A percentile compares a stretch with the other conserved stretches of the same genome.
Conservation (phyloP, 2,797 vertebrate species). For the Sebastes matsubarae region DNA sequence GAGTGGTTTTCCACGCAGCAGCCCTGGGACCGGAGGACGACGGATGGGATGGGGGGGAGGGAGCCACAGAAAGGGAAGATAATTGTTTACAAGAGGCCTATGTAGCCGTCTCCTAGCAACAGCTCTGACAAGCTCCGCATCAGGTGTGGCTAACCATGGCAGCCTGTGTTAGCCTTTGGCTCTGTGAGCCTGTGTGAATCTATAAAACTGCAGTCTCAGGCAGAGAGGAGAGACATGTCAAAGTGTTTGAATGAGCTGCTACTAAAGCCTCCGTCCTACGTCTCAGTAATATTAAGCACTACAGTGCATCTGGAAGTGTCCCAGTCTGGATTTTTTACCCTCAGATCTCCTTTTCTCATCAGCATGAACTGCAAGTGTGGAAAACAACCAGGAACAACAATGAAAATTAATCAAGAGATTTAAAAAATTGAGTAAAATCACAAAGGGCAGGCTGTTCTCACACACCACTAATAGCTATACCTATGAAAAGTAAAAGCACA, state of each 20-base stretch:
- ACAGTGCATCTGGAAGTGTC: neutral
- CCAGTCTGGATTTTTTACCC: neutral
- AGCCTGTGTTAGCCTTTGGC: slow-evolving; percentile 75
- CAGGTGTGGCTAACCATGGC: slow-evolving; percentile 82
- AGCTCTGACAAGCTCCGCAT: slow-evolving; percentile 81
- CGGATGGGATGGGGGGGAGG: slow-evolving; percentile 44
- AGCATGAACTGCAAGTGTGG: neutral
- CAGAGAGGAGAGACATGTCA: neutral
- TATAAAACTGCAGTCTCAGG: slow-evolving; percentile 28
- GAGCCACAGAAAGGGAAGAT: slow-evolving; percentile 63
- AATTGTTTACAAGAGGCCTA: slow-evolving; percentile 91
- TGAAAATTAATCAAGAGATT: neutral
- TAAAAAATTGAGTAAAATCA: too few relatives aligned
- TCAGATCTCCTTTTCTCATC: slow-evolving; percentile 15
- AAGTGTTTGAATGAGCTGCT: slow-evolving; percentile 5
- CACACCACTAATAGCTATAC: fast-evolving
- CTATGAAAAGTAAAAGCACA: too few relatives aligned
- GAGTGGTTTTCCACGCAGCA: slow-evolving; percentile 64
- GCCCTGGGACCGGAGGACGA: slow-evolving; percentile 62
- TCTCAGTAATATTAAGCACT: slow-evolving; percentile 4
- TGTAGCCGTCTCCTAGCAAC: slow-evolving; percentile 90
- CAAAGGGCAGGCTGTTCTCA: too few relatives aligned
- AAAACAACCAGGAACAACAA: neutral
- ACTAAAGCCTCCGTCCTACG: neutral
- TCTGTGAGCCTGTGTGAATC: neutral